Evolutionary conservation across 2,888 invertebrate species (phyloP).

Genomic region (Chrysolina americana): DNA sequence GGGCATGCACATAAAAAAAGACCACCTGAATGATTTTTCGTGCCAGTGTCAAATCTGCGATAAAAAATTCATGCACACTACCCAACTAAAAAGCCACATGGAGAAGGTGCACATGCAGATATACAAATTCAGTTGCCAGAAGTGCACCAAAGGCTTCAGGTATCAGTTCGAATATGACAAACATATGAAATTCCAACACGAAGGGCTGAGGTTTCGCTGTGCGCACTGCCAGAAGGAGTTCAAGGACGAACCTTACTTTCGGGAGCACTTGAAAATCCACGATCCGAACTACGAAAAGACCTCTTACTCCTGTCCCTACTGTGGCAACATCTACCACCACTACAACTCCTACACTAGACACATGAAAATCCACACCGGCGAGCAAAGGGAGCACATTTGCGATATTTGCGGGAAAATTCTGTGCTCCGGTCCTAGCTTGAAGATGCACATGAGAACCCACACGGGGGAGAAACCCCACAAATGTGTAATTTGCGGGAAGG

Average conservation of each 20-base stretch:
- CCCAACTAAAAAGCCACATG: constrained; percentile 50
- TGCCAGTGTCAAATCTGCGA: constrained; percentile 69
- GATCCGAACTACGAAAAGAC: constrained; percentile 44
- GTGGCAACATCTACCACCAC: constrained; percentile 29
- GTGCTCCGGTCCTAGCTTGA: constrained; percentile 50
- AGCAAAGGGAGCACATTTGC: constrained; percentile 47
- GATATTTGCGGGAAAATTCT: constrained; percentile 57
- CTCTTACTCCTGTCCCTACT: constrained; percentile 39
- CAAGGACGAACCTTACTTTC: constrained; percentile 44
- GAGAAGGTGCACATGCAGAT: constrained; percentile 51
- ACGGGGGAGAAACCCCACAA: constrained; percentile 62
- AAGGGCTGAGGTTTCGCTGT: constrained; percentile 33
- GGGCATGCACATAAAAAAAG: constrained; percentile 26
- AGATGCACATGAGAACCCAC: constrained; percentile 54
- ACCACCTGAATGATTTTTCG: constrained; percentile 54
- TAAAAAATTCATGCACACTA: constrained; percentile 66
- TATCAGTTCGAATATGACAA: constrained; percentile 20
- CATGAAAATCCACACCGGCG: constrained; percentile 31
- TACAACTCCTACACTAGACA: constrained; percentile 32
- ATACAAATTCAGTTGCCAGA: constrained; percentile 65
- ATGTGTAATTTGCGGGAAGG: constrained; percentile 51
- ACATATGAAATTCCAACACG: constrained; percentile 31
- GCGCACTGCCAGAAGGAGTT: constrained; percentile 45
- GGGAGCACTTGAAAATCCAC: constrained; percentile 48
- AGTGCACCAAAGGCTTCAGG: constrained; percentile 55